Evolutionary conservation across 2,797 vertebrate species (phyloP), one percentile per base, ranked within the genome.

Genomic region (Microctenopoma stevenorrisi): DNA sequence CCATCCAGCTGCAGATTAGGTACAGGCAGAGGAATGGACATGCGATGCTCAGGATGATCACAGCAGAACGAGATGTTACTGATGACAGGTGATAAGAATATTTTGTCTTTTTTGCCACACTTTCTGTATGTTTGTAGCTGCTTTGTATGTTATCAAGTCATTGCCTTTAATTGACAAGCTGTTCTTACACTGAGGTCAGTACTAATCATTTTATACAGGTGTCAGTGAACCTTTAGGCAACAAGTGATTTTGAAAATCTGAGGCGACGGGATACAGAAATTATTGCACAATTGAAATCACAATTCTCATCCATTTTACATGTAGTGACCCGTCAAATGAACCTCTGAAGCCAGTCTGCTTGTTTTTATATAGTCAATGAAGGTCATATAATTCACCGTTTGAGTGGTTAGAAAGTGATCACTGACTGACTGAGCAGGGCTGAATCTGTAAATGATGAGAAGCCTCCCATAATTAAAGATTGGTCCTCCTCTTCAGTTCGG

Each of bases 1-100:
- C 66, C 51, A 40, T 93, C 80, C 93, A 94, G 87, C 84, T 94
- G 62, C 93, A 93, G 78, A 60, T 94, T 65, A 83, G 68, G 43
- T 94, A 91, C 88, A 82, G 51, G 13, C 62, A 12, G 57, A 85
- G 60, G 66, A 88, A 90, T 1, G 89, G 92, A 72, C 84, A 44
- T 79, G 81, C 0, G 54, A 82, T 87, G 82, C 88, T 94, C 58
- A 81, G 92, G 68, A 89, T 94, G 8, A 68, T 93, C 35, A 92
- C 89, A 3, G 13, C 75, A 9, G 57, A 86, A 6, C 78, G 78
- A 72, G 81, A 86, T 0, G 88, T 94, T 51, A 93, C 92, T 0
- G 51, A 84, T 38, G 88, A 94, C 81, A 92, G 91, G 93, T 94
- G 69, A 82, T 35, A 22, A 51, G n/a, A 22, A 25, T 25, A 44